These are phyloP conservation scores for Poeciliopsis occidentalis DNA, from an alignment of 2,113 vertebrate species.

Conservation along the genomic window DNA sequence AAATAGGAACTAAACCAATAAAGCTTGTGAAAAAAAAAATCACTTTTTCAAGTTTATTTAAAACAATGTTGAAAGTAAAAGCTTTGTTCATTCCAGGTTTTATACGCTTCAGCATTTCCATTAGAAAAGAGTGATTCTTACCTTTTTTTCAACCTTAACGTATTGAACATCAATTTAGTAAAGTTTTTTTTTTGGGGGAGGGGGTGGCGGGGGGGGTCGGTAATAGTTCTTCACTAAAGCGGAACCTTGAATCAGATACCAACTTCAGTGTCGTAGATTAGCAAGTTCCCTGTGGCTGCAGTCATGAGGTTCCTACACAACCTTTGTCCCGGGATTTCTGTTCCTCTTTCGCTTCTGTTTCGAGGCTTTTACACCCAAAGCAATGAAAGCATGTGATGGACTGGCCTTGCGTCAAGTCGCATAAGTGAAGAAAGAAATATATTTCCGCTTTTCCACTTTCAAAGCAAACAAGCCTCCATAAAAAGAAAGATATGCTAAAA, in stretches of 20 bases:
- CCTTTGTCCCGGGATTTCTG: conserved; percentile 21
- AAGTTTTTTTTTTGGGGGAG: too few relatives aligned
- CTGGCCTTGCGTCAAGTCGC: background rate
- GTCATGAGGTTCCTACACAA: conserved; percentile 41
- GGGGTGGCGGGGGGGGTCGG: too few relatives aligned
- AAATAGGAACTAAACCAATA: too few relatives aligned
- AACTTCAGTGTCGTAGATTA: background rate
- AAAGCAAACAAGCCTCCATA: background rate
- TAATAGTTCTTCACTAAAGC: background rate
- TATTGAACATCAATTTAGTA: too few relatives aligned
- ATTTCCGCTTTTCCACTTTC: background rate
- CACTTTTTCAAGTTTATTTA: too few relatives aligned
- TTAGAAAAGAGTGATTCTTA: background rate
- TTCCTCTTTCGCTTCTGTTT: conserved; percentile 45
- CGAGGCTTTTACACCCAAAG: conserved; percentile 11
- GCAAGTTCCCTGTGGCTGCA: conserved; percentile 32
- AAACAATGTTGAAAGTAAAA: too few relatives aligned
- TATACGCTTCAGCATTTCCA: too few relatives aligned
- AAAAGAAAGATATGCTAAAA: background rate
- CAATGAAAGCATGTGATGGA: background rate
- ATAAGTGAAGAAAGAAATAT: background rate
- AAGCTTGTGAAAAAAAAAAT: too few relatives aligned
- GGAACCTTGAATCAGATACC: background rate
- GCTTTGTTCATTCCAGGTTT: too few relatives aligned
- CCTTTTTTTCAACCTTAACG: background rate